Evolutionary conservation across 2,113 vertebrate genomes (phyloP), one percentile per base, ranked within the genome.

Genomic region (Theristicus caerulescens): DNA sequence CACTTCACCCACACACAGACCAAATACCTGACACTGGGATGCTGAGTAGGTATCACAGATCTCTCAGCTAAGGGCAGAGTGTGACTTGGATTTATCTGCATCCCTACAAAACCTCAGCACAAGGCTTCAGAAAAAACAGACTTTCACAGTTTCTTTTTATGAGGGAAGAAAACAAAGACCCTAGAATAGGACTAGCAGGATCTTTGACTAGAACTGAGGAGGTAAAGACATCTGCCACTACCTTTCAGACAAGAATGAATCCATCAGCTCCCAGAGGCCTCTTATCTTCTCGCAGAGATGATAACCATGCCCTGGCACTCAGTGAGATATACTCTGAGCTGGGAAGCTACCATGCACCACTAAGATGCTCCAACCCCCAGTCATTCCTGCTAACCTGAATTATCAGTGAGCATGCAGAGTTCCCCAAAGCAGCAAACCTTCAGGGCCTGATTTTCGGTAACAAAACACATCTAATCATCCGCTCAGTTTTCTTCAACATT

Each of bases 1-100:
- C 74, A 85, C 81, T 72, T 94, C 95, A 90, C 90, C 93, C 92
- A 89, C 96, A 77, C 93, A 81, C 59, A 94, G 89, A 87, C 89
- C 76, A 62, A 77, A 73, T 69, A 86, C 42, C 40, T 89, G 70
- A 94, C 87, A 90, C 66, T 29, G 78, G 19, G 57, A 85, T 82
- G 90, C 88, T 90, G 82, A 95, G 86, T 64, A 74, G 86, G 82
- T 88, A 96, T 88, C 90, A 51, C 57, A 66, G 74, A 86, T 88
- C 55, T 91, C 59, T 46, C 74, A 36, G 71, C 82, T 78, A 58
- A 90, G 67, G 74, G 90, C 67, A 94, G 70, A 90, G 72, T 32
- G 74, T 62, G 90, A 85, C 46, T 82, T 69, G 16, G 49, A 87
- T 89, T 95, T 49, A 87, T 93, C 72, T 81, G 90, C 88, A 86